phyloP scores from a whole-genome alignment of 2,113 vertebrate species.

The Bungarus multicinctus region DNA sequence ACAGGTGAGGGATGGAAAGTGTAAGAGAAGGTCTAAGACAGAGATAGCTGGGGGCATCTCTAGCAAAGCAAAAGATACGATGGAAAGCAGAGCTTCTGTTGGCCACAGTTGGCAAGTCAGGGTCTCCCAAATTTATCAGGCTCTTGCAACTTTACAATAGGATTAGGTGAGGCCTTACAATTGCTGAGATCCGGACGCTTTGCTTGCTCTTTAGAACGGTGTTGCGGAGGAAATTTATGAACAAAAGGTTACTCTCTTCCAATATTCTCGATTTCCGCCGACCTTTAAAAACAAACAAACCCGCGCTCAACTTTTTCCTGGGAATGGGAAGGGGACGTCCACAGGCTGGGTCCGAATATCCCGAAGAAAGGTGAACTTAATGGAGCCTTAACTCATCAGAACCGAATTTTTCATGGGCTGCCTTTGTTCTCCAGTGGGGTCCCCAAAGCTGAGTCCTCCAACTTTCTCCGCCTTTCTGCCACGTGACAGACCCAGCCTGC shows the following conservation, averaged over 20 bases:
- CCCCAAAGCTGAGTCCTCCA: neutral
- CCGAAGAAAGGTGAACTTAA: neutral
- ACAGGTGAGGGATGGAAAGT: neutral
- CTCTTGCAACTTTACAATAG: neutral
- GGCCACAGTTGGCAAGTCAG: conserved; percentile 29
- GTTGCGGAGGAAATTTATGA: neutral
- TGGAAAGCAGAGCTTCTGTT: conserved; percentile 53
- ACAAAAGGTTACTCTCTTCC: neutral
- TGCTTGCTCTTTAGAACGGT: neutral
- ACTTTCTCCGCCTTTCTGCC: neutral
- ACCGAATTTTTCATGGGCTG: neutral
- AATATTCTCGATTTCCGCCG: neutral
- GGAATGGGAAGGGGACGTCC: neutral
- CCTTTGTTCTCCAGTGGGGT: neutral
- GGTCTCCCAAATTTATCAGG: conserved; percentile 19
- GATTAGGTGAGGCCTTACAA: neutral
- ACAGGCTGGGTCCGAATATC: neutral
- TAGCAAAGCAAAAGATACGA: conserved; percentile 55
- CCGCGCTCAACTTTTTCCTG: neutral
- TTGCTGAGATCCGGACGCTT: neutral
- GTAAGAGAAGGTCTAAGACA: conserved; percentile 17
- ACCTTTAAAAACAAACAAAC: neutral
- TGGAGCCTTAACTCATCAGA: neutral
- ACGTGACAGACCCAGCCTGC: neutral
- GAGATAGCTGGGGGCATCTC: conserved; percentile 46